Evolutionary conservation across 2,888 invertebrate species (phyloP).

Genomic region (Oithona nana): DNA sequence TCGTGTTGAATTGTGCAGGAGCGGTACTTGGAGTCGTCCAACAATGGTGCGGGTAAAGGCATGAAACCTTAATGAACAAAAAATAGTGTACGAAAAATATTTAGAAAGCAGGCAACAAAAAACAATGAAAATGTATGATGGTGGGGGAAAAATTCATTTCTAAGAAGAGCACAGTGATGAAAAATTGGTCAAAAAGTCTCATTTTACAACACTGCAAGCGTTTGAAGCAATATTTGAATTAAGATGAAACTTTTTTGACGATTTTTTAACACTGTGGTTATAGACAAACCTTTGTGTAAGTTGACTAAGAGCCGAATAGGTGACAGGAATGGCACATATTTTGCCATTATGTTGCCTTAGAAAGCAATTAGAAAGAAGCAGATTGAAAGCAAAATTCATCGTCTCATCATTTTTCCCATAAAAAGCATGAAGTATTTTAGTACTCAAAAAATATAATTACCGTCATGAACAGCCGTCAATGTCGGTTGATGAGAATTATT

Average conservation of each 20-base stretch:
- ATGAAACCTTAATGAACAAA: too few species aligned
- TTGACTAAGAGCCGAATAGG: slow-evolving; percentile 5
- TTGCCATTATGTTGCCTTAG: neutral
- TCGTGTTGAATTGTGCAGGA: too few species aligned
- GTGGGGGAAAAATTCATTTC: too few species aligned
- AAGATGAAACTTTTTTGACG: neutral
- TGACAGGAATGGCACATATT: slow-evolving; percentile 15
- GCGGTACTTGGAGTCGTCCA: too few species aligned
- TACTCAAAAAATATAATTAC: neutral
- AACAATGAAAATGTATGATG: too few species aligned
- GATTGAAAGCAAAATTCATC: too few species aligned
- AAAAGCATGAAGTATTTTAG: neutral
- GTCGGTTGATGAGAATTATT: neutral
- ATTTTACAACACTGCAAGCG: neutral
- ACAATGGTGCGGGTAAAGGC: too few species aligned
- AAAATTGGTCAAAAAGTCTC: neutral
- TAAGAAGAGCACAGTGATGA: too few species aligned
- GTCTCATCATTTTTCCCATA: too few species aligned
- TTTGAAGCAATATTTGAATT: too few species aligned
- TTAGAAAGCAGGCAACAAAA: too few species aligned
- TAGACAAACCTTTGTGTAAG: slow-evolving; percentile 6
- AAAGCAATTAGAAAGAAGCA: neutral
- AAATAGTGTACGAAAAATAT: too few species aligned
- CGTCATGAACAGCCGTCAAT: neutral
- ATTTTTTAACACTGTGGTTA: neutral